Evolutionary conservation across 2,797 vertebrate species (phyloP).

Genomic region (Tokudaia tokunoshimensis): DNA sequence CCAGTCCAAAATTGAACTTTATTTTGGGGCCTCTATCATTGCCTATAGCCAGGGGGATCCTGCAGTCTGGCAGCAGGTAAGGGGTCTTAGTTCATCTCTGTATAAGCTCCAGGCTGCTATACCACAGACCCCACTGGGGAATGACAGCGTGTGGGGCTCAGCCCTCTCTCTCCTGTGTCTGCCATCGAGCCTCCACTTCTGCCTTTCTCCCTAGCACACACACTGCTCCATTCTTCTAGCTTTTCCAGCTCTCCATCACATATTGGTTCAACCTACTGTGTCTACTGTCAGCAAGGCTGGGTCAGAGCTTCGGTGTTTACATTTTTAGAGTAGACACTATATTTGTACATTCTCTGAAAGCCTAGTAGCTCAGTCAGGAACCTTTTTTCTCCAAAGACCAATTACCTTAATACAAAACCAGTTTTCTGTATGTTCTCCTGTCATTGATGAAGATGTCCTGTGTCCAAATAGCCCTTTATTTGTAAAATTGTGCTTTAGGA

Average conservation of each 20-base stretch:
- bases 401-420: conserved; percentile 8
- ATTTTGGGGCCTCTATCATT: neutral
- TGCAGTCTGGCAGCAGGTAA: neutral
- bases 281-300: no score
- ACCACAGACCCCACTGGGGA: neutral
- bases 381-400: neutral
- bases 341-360: conserved; percentile 30
- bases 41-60: neutral
- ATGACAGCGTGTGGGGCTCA: neutral
- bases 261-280: neutral
- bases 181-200: neutral
- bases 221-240: neutral
- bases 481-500: neutral
- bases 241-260: neutral
- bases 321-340: neutral
- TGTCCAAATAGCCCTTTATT: neutral
- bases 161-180: neutral
- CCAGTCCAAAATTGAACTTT: neutral
- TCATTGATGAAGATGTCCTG: neutral
- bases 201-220: neutral
- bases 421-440: neutral
- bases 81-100: neutral
- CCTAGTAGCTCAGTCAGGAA: neutral
- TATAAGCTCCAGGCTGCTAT: neutral
- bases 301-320: neutral